Evolutionary conservation across 92 coral and sea anemone species (phyloP), one percentile per base, ranked within the genome.

Genomic region (Diadumene lineata): DNA sequence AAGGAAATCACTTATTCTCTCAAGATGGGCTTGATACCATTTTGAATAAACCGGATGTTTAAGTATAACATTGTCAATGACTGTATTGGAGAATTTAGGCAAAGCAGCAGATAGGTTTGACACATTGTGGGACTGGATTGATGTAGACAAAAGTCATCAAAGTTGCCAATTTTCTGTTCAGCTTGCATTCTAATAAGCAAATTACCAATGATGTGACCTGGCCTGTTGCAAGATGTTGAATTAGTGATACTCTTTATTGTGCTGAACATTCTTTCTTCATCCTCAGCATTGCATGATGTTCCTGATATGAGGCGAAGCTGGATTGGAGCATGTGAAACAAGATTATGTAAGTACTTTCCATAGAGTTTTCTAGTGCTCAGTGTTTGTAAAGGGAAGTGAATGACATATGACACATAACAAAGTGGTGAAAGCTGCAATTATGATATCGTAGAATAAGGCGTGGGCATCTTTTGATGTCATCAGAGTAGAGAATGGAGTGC

Each of bases 1-100:
- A 18, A 82, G 70, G 53, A 77, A 82, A 51, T 82, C 87, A 60
- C 70, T 70, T 9, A 82, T 77, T 25, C 64, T 27, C 60, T 82
- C 76, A 19, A 75, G 38, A 13, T 82, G 82, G 1, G 81, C 70
- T 68, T 79, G 83, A 32, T 65, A 79, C 33, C 60, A 70, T 43
- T 58, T 32, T 34, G 77, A 31, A 34, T 58, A 34, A 43, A 60
- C 70, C 73, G 44, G 31, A 15, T 53, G n/a, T 26, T 34, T 48
- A 11, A 33, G 64, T 28, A 63, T 17, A 27, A 31, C 56, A 6
- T 63, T 24, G 7, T 43, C 55, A 58, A 73, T 30, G 1, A 9
- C 43, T 3, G 79, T 80, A 74, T 80, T 73, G 0, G 21, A 28
- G 38, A 53, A 21, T 7, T 28, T 55, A 13, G 31, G 64, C 23